Conservation (phyloP, 2,797 vertebrate species). For the Fistularia commersonii region DNA sequence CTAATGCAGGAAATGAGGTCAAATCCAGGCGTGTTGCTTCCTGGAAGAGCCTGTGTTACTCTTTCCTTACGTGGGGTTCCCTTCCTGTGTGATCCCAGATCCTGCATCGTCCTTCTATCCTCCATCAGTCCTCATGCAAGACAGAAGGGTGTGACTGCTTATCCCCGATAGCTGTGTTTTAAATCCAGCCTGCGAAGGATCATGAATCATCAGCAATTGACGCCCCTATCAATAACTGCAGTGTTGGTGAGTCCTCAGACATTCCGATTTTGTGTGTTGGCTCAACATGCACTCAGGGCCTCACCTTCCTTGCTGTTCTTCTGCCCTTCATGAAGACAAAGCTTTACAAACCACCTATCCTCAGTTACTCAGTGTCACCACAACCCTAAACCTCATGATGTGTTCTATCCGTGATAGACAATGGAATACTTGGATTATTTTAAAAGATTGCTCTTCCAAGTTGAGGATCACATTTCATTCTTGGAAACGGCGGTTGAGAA, state of each 20-base stretch:
- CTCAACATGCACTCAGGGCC: slow-evolving; percentile 19
- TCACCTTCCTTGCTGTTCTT: slow-evolving; percentile 14
- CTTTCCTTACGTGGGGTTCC: slow-evolving; percentile 47
- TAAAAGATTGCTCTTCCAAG: too few relatives aligned
- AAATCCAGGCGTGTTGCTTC: slow-evolving; percentile 38
- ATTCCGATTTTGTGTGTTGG: slow-evolving; percentile 47
- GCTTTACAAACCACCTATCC: neutral
- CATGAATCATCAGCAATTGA: slow-evolving; percentile 45
- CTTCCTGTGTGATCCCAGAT: slow-evolving; percentile 30
- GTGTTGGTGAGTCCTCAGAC: slow-evolving; percentile 39
- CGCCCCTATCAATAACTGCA: slow-evolving; percentile 40
- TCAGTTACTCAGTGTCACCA: too few relatives aligned
- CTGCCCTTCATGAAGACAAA: neutral
- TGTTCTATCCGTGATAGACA: too few relatives aligned
- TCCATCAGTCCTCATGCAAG: slow-evolving; percentile 17
- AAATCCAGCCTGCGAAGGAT: slow-evolving; percentile 25
- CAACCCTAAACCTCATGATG: too few relatives aligned
- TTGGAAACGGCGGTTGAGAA: too few relatives aligned
- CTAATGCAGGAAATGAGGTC: slow-evolving; percentile 40
- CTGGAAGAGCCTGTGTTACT: slow-evolving; percentile 40
- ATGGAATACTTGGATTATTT: too few relatives aligned
- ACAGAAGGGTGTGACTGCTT: slow-evolving; percentile 27
- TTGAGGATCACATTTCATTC: too few relatives aligned
- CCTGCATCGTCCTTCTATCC: slow-evolving; percentile 16
- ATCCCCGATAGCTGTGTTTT: slow-evolving; percentile 6